Conservation (phyloP, 2,888 invertebrate species). For the Volucella inanis region DNA sequence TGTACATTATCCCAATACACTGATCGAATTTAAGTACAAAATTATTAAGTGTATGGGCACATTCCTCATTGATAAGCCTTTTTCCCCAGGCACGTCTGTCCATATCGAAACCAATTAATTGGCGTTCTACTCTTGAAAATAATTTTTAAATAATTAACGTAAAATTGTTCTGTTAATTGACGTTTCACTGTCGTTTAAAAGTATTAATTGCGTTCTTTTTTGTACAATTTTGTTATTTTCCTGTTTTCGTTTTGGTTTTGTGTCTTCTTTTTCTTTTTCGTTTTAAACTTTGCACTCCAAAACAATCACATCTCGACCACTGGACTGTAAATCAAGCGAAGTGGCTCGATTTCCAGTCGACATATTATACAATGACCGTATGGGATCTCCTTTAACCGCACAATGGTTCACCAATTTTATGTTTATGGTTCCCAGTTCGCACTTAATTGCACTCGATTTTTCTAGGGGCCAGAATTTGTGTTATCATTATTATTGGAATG, state of each 20-base stretch:
- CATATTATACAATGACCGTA: background rate
- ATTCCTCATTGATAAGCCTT: too few relatives aligned
- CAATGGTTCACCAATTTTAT: conserved; percentile 60
- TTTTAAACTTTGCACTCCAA: background rate
- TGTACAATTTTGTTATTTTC: background rate
- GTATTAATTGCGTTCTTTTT: conserved; percentile 1
- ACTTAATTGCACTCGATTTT: conserved; percentile 66
- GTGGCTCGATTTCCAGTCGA: conserved; percentile 22
- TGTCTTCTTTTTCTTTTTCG: too few relatives aligned
- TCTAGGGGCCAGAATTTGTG: conserved; percentile 9
- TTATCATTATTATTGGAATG: conserved; percentile 29
- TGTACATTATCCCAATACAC: too few relatives aligned
- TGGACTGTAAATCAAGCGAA: conserved; percentile 55
- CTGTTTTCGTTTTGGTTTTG: background rate
- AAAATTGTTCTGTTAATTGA: conserved; percentile 22
- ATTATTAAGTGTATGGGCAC: too few relatives aligned
- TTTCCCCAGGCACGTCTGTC: too few relatives aligned
- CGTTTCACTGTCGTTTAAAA: conserved; percentile 9
- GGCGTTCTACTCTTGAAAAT: background rate
- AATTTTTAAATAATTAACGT: conserved; percentile 33
- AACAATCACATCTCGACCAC: conserved; percentile 43
- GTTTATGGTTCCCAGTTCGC: conserved; percentile 66
- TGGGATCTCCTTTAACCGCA: background rate
- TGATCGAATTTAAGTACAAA: too few relatives aligned
- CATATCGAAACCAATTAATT: too few relatives aligned